phyloP scores from a whole-genome alignment of 2,797 vertebrate species.

The Gymnothorax reevesii region DNA sequence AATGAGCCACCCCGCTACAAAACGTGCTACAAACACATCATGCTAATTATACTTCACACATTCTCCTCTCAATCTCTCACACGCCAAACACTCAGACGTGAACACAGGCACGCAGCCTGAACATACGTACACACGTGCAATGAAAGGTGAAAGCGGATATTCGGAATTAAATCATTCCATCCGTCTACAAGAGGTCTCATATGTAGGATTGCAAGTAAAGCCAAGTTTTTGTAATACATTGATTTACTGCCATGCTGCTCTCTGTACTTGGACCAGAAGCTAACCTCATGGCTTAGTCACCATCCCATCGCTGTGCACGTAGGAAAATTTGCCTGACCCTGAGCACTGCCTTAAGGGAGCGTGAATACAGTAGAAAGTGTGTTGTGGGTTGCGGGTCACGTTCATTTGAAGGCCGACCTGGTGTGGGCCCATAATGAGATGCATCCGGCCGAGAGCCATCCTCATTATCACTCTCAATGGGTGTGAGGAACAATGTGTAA shows the following conservation, averaged over 20 bases:
- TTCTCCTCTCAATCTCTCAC: not conserved
- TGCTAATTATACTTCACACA: not conserved
- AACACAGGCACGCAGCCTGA: not conserved
- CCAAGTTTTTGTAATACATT: slow-evolving; percentile 27
- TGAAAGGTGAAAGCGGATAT: not conserved
- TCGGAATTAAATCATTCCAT: not conserved
- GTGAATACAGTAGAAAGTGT: slow-evolving; percentile 6
- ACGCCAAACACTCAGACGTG: not conserved
- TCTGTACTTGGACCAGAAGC: slow-evolving; percentile 8
- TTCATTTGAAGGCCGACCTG: slow-evolving; percentile 24
- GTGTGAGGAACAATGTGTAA: slow-evolving; percentile 24
- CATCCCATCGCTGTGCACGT: not conserved
- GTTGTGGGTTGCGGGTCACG: slow-evolving; percentile 19
- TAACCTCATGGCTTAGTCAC: slow-evolving; percentile 12
- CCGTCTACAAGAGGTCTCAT: not conserved
- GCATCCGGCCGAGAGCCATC: slow-evolving; percentile 31
- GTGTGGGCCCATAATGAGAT: slow-evolving; percentile 37
- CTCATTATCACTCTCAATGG: slow-evolving; percentile 38
- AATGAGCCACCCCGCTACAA: not conserved
- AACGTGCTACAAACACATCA: not conserved
- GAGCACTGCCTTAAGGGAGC: not conserved
- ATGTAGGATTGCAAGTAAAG: slow-evolving; percentile 25
- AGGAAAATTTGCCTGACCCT: slow-evolving; percentile 12
- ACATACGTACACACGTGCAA: not conserved
- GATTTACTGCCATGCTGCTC: slow-evolving; percentile 30